Evolutionary conservation across 2,888 invertebrate genomes (phyloP).

Genomic region (Euclidia mi): DNA sequence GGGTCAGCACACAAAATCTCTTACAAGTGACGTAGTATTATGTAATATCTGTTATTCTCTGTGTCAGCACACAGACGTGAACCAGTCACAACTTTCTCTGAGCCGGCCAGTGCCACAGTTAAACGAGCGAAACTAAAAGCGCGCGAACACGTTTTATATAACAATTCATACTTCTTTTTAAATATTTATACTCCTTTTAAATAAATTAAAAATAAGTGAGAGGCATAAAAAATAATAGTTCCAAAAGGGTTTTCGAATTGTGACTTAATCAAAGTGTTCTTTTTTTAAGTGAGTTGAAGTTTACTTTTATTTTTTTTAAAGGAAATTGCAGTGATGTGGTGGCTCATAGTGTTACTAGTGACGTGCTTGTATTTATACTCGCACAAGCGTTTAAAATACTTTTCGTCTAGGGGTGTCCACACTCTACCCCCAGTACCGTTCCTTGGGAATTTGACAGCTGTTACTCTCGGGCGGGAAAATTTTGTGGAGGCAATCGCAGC

Average conservation of each 20-base stretch:
- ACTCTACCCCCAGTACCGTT: constrained; percentile 71
- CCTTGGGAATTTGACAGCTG: constrained; percentile 75
- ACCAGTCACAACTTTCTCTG: constrained; percentile 58
- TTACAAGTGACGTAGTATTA: constrained; percentile 43
- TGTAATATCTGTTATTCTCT: constrained; percentile 32
- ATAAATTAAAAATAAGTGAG: too few species aligned
- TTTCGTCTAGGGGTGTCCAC: constrained; percentile 67
- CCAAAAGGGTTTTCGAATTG: too few species aligned
- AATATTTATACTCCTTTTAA: too few species aligned
- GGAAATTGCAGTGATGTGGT: constrained; percentile 58
- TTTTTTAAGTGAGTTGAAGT: neutral
- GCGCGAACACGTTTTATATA: constrained; percentile 24
- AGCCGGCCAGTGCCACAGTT: constrained; percentile 40
- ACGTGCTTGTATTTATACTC: constrained; percentile 67
- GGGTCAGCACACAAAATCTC: constrained; percentile 28
- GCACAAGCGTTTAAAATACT: constrained; percentile 65
- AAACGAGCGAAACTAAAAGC: constrained; percentile 42
- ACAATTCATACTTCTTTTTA: neutral
- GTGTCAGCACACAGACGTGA: constrained; percentile 31
- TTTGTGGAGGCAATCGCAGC: constrained; percentile 74
- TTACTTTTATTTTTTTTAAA: neutral
- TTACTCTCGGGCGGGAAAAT: constrained; percentile 73
- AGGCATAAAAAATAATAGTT: too few species aligned
- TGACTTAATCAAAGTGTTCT: neutral
- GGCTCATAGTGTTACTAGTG: constrained; percentile 63